phyloP scores from a whole-genome alignment of 2,888 invertebrate genomes.

The Ethmia dodecea region DNA sequence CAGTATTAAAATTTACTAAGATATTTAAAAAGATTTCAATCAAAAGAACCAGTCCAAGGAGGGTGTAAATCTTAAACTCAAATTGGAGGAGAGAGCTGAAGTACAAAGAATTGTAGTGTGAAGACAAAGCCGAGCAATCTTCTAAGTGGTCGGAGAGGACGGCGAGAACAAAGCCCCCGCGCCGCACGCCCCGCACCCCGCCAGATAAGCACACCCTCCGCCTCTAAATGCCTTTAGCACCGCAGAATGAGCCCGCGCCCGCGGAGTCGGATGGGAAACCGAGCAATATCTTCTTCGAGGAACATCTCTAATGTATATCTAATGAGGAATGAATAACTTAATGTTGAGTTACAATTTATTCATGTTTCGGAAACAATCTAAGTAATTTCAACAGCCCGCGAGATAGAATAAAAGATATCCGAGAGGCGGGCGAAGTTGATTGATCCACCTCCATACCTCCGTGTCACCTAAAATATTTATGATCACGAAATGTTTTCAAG shows the following conservation, averaged over 20 bases:
- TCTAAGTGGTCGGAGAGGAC: slow-evolving; percentile 66
- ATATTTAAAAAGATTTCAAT: slow-evolving; percentile 5
- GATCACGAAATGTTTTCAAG: slow-evolving; percentile 15
- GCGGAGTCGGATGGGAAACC: slow-evolving; percentile 41
- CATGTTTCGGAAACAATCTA: slow-evolving; percentile 25
- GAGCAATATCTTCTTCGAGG: slow-evolving; percentile 38
- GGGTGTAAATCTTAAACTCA: slow-evolving; percentile 34
- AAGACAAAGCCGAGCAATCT: slow-evolving; percentile 69
- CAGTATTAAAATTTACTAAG: too few species aligned
- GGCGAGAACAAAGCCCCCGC: slow-evolving; percentile 48
- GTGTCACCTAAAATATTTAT: slow-evolving; percentile 22
- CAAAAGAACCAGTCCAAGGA: slow-evolving; percentile 8
- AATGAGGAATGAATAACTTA: slow-evolving; percentile 41
- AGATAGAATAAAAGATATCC: slow-evolving; percentile 23
- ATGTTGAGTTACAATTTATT: slow-evolving; percentile 29
- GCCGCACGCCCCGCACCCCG: slow-evolving; percentile 24
- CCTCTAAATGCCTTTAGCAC: slow-evolving; percentile 54
- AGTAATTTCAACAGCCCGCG: slow-evolving; percentile 25
- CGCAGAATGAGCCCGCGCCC: slow-evolving; percentile 42
- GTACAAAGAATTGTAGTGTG: slow-evolving; percentile 55
- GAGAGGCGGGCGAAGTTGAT: slow-evolving; percentile 19
- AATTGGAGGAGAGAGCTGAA: slow-evolving; percentile 45
- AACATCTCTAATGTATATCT: slow-evolving; percentile 42
- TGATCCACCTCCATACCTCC: slow-evolving; percentile 19
- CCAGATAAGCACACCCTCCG: slow-evolving; percentile 56